These are phyloP conservation scores for Nansenia antarctica DNA, from an alignment of 2,113 vertebrate genomes.

Conservation along the genomic window DNA sequence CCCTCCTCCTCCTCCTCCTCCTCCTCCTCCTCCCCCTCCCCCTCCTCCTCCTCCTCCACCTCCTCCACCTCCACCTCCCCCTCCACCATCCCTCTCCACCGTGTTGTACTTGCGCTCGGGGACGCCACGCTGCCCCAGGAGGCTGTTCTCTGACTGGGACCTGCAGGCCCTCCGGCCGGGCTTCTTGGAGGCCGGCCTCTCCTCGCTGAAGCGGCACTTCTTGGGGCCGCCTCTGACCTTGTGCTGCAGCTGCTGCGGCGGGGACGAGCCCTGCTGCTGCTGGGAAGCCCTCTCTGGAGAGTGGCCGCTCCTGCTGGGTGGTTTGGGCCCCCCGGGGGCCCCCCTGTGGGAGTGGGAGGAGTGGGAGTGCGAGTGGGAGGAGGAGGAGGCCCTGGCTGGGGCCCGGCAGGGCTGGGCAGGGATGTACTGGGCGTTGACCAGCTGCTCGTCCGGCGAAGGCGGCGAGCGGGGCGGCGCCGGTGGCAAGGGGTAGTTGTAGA, in stretches of 20 bases:
- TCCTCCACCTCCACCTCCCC: conserved; percentile 46
- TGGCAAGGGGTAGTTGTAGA: conserved; percentile 36
- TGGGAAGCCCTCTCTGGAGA: conserved; percentile 54
- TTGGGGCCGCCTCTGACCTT: conserved; percentile 62
- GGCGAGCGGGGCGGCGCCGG: conserved; percentile 28
- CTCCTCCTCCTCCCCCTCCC: conserved; percentile 33
- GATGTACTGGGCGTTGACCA: conserved; percentile 84
- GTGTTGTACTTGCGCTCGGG: conserved; percentile 76
- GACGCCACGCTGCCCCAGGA: conserved; percentile 66
- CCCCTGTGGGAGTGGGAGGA: conserved; percentile 37
- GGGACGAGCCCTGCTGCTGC: conserved; percentile 14
- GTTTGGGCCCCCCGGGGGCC: conserved; percentile 44
- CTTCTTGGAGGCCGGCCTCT: conserved; percentile 52
- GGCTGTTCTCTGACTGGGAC: conserved; percentile 85
- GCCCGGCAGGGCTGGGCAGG: conserved; percentile 72
- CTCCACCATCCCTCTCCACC: conserved; percentile 71
- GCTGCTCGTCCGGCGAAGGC: conserved; percentile 60
- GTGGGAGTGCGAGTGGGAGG: conserved; percentile 36
- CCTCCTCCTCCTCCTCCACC: conserved; percentile 13
- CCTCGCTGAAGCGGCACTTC: conserved; percentile 78
- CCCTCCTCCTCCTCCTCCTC: conserved; percentile 55
- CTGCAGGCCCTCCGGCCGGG: conserved; percentile 77
- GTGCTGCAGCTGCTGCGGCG: conserved; percentile 11
- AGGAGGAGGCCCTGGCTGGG: conserved; percentile 54
- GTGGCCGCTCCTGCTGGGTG: conserved; percentile 38